These are phyloP conservation scores for Arizona elegans DNA, from an alignment of 2,113 vertebrate genomes.

Conservation along the genomic window DNA sequence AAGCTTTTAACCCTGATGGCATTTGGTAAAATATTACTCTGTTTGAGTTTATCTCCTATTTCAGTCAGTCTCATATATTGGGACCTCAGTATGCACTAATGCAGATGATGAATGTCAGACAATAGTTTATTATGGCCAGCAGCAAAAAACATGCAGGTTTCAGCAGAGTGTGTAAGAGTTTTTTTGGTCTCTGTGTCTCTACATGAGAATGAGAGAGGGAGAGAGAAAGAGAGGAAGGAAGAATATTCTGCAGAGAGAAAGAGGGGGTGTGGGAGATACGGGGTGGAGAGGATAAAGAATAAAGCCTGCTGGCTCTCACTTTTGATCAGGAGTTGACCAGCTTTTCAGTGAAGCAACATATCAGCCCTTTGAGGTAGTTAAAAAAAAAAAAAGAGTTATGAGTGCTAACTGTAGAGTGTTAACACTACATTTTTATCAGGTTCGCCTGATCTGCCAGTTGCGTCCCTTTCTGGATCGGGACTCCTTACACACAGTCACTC, in stretches of 20 bases:
- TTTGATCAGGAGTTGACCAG: slow-evolving; percentile 46
- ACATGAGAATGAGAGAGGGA: slow-evolving; percentile 34
- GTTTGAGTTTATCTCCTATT: slow-evolving; percentile 55
- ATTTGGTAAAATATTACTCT: slow-evolving; percentile 56
- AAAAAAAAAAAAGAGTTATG: neutral
- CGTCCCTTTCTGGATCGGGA: too few species aligned
- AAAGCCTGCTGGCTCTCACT: slow-evolving; percentile 45
- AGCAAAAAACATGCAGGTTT: slow-evolving; percentile 64
- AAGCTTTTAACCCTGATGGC: slow-evolving; percentile 35
- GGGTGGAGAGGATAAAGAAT: neutral
- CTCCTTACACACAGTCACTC: too few species aligned
- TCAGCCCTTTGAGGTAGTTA: neutral
- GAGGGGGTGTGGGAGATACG: neutral
- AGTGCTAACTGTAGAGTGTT: neutral
- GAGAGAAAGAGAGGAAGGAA: neutral
- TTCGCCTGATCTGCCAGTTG: too few species aligned
- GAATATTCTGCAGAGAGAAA: too few species aligned
- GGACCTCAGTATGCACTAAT: slow-evolving; percentile 48
- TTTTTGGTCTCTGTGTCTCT: neutral
- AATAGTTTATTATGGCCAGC: slow-evolving; percentile 60
- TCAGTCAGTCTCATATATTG: slow-evolving; percentile 50
- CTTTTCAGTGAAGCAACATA: slow-evolving; percentile 28
- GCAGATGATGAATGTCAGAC: slow-evolving; percentile 47
- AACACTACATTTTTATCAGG: neutral
- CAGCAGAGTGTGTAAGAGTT: slow-evolving; percentile 41